phyloP scores from a whole-genome alignment of 2,113 vertebrate genomes.

The Speoplatyrhinus poulsoni region DNA sequence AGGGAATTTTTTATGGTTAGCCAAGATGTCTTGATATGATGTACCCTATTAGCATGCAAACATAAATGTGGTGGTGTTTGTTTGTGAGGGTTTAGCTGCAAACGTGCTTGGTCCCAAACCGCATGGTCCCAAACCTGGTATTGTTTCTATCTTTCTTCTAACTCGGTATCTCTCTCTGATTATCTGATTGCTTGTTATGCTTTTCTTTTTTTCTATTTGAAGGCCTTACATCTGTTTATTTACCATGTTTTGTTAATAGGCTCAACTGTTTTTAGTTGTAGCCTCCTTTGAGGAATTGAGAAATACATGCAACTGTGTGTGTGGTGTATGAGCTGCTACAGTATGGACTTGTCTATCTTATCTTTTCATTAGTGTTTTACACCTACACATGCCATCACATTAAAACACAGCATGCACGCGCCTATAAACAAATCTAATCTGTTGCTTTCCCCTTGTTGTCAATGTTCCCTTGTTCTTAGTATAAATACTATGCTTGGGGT shows the following conservation, averaged over 20 bases:
- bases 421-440: too few relatives aligned
- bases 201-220: not conserved
- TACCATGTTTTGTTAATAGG: constrained; percentile 15
- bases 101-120: constrained; percentile 24
- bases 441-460: too few relatives aligned
- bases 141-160: constrained; percentile 36
- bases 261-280: not conserved
- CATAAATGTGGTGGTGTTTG: constrained; percentile 43
- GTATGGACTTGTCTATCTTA: too few relatives aligned
- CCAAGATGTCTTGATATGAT: constrained; percentile 13
- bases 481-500: too few relatives aligned
- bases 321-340: too few relatives aligned
- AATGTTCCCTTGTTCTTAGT: too few relatives aligned
- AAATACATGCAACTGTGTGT: not conserved
- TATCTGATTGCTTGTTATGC: constrained; percentile 13
- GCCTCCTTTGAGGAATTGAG: constrained; percentile 4
- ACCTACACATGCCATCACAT: too few relatives aligned
- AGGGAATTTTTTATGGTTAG: constrained; percentile 41
- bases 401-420: too few relatives aligned
- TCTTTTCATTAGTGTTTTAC: too few relatives aligned
- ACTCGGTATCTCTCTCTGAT: constrained; percentile 23
- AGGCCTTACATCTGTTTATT: too few relatives aligned
- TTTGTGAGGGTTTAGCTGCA: constrained; percentile 20
- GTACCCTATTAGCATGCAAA: too few relatives aligned
- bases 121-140: not conserved